A percentile compares a stretch with the other conserved stretches of the same genome.
Conservation (phyloP, 2,797 vertebrate genomes). For the Mormyrus hasselquistii region DNA sequence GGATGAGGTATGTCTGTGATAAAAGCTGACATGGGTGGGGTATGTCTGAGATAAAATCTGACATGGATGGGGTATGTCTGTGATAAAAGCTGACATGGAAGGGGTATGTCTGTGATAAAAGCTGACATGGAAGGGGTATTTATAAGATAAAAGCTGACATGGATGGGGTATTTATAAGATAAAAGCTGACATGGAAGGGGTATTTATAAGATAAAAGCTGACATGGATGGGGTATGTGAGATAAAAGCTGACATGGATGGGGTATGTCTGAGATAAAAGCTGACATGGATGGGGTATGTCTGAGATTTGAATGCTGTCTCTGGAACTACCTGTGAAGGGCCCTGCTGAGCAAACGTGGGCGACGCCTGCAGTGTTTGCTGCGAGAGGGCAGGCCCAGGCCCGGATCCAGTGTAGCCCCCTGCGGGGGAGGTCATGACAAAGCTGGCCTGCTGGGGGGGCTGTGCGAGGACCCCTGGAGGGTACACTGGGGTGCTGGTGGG, state of each 20-base stretch:
- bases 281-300: background rate
- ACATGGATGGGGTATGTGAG: too few relatives aligned
- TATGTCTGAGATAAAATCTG: background rate
- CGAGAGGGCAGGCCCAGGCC: slow-evolving; percentile 55
- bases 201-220: too few relatives aligned
- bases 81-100: background rate
- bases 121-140: too few relatives aligned
- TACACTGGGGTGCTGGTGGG: slow-evolving; percentile 56
- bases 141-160: too few relatives aligned
- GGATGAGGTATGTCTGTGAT: background rate
- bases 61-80: too few relatives aligned
- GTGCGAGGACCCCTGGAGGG: slow-evolving; percentile 59
- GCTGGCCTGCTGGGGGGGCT: slow-evolving; percentile 55
- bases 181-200: too few relatives aligned
- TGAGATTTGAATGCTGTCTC: background rate
- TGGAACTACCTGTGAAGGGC: slow-evolving; percentile 70
- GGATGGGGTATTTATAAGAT: too few relatives aligned
- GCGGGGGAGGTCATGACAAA: slow-evolving; percentile 59
- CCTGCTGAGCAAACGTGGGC: slow-evolving; percentile 62
- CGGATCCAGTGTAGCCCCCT: slow-evolving; percentile 56
- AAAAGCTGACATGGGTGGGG: background rate
- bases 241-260: background rate
- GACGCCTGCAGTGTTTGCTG: slow-evolving; percentile 63
- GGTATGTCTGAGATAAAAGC: background rate
- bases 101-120: too few relatives aligned